A percentile compares a stretch with the other conserved stretches of the same genome.
Conservation (phyloP, 2,888 invertebrate species). For the Lepidocyrtinus sp. region DNA sequence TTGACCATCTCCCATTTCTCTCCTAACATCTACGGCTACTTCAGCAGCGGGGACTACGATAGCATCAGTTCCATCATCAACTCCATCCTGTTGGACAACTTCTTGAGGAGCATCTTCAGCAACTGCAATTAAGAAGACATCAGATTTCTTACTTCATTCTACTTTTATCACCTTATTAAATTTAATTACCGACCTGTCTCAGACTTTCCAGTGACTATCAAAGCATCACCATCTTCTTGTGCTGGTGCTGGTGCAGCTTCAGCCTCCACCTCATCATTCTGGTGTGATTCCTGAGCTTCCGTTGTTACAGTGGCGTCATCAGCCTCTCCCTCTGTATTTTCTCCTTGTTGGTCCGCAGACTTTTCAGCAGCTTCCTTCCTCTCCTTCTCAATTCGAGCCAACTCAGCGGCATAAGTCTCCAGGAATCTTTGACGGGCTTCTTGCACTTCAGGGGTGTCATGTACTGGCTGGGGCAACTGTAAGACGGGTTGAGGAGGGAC, state of each 20-base stretch:
- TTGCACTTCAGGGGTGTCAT: constrained; percentile 81
- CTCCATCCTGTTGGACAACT: neutral
- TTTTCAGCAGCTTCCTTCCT: constrained; percentile 29
- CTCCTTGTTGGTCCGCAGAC: constrained; percentile 21
- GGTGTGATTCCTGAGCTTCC: neutral
- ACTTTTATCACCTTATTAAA: no score
- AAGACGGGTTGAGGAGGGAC: constrained; percentile 68
- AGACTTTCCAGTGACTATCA: no score
- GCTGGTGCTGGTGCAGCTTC: neutral
- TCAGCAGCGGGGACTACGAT: constrained; percentile 31
- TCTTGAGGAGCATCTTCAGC: no score
- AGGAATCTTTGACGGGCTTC: constrained; percentile 76
- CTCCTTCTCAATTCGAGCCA: constrained; percentile 26
- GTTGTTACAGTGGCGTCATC: neutral
- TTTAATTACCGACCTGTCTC: no score
- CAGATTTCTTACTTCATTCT: no score
- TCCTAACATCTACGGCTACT: neutral
- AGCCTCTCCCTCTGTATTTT: no score
- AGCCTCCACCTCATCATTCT: neutral
- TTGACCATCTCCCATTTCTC: no score
- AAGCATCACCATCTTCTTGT: constrained; percentile 4
- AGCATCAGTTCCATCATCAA: constrained; percentile 24
- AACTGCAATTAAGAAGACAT: no score
- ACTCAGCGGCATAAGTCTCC: constrained; percentile 51
- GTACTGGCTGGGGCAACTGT: constrained; percentile 73